Conservation (phyloP, 2,888 invertebrate species). For the Rotaria sp. region DNA sequence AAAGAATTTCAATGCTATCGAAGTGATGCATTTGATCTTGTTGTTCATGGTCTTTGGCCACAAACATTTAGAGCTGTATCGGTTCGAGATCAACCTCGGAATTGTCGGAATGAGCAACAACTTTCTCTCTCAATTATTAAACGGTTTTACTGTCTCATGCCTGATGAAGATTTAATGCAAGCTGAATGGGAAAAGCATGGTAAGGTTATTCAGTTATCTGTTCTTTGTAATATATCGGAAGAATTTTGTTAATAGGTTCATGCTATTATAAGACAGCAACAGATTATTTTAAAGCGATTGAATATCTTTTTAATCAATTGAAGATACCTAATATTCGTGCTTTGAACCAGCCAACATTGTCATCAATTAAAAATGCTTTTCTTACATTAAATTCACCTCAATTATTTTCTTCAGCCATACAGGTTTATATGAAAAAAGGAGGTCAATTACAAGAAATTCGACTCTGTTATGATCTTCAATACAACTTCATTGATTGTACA, state of each 20-base stretch:
- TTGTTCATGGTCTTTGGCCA: conserved; percentile 16
- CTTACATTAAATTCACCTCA: not conserved
- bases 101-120: not conserved
- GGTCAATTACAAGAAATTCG: not conserved
- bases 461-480: conserved; percentile 2
- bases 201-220: not conserved
- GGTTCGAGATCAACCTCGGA: not conserved
- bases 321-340: not conserved
- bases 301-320: not conserved
- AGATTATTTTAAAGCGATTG: not conserved
- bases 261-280: conserved; percentile 1
- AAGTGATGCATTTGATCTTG: not conserved
- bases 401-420: not conserved
- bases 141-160: not conserved
- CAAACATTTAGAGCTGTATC: not conserved
- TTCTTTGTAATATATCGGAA: no score
- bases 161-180: not conserved
- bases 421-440: not conserved
- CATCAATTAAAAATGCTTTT: not conserved
- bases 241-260: not conserved
- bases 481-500: not conserved
- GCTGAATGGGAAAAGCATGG: conserved; percentile 20
- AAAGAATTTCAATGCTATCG: conserved; percentile 9
- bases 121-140: not conserved
- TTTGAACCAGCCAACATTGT: not conserved